Conservation (phyloP, 1,140 invertebrate species). For the Lucilia cuprina region DNA sequence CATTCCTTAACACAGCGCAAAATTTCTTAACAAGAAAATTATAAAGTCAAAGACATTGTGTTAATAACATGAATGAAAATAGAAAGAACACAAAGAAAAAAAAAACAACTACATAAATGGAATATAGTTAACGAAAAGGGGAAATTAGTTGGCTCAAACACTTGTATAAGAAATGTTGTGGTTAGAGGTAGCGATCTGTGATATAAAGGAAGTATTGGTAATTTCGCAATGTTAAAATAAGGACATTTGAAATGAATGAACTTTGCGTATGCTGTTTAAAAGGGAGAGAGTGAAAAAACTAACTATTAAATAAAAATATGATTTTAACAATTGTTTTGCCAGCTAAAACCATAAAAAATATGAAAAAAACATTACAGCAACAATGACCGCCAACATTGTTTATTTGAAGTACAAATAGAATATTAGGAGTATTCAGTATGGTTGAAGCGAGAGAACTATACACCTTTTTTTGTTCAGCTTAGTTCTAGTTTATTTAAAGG, state of each 20-base stretch:
- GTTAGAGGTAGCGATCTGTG: too few species aligned
- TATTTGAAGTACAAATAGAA: neutral
- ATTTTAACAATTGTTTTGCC: neutral
- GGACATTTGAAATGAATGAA: neutral
- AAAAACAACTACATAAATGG: neutral
- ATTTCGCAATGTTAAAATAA: neutral
- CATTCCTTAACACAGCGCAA: conserved; percentile 1
- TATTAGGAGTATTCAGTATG: neutral
- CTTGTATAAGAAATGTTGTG: too few species aligned
- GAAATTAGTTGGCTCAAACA: neutral
- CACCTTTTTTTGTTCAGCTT: neutral
- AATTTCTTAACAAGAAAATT: neutral
- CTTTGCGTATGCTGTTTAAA: neutral
- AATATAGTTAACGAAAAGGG: neutral
- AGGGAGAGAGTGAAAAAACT: neutral
- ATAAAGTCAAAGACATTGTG: neutral
- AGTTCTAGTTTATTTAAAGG: neutral
- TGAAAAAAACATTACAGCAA: neutral
- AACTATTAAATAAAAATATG: neutral
- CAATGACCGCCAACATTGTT: neutral
- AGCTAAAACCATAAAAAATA: neutral
- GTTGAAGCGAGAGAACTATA: too few species aligned
- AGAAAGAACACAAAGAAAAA: neutral
- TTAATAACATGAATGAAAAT: neutral
- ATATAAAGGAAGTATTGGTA: neutral